Percentiles rank a stretch among this genome's conserved stretches.
Evolutionary conservation across 1,140 invertebrate species (phyloP).

Genomic region (Mercenaria mercenaria): DNA sequence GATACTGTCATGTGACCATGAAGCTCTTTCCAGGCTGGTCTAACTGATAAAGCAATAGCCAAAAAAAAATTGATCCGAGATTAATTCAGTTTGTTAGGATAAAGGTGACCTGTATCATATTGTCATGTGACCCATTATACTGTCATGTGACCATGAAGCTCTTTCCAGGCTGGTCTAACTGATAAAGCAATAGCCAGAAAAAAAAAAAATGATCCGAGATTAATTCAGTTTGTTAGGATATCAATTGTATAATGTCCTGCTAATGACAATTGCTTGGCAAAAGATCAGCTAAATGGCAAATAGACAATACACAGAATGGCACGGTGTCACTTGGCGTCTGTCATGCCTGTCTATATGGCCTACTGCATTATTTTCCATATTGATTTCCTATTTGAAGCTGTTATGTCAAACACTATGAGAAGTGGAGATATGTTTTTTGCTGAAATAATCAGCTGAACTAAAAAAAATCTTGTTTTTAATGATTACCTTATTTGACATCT

Average conservation of each 20-base stretch:
- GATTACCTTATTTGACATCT: no score
- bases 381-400: slow-evolving; percentile 68
- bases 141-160: no score
- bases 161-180: no score
- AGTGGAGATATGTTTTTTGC: slow-evolving; percentile 26
- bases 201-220: background rate
- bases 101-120: no score
- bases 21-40: no score
- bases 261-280: slow-evolving; percentile 24
- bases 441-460: slow-evolving; percentile 13
- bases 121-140: no score
- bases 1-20: no score
- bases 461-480: no score
- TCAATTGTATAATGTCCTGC: slow-evolving; percentile 2
- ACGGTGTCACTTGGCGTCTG: slow-evolving; percentile 30
- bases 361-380: slow-evolving; percentile 57
- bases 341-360: slow-evolving; percentile 41
- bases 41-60: no score
- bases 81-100: background rate
- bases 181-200: no score
- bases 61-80: background rate
- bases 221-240: background rate
- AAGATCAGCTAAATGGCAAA: slow-evolving; percentile 45
- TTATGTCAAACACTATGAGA: slow-evolving; percentile 57
- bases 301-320: slow-evolving; percentile 46